Percentiles rank a stretch among this genome's conserved stretches.
Evolutionary conservation across 92 coral and sea anemone genomes (phyloP).

Genomic region (Virgularia gustaviana): DNA sequence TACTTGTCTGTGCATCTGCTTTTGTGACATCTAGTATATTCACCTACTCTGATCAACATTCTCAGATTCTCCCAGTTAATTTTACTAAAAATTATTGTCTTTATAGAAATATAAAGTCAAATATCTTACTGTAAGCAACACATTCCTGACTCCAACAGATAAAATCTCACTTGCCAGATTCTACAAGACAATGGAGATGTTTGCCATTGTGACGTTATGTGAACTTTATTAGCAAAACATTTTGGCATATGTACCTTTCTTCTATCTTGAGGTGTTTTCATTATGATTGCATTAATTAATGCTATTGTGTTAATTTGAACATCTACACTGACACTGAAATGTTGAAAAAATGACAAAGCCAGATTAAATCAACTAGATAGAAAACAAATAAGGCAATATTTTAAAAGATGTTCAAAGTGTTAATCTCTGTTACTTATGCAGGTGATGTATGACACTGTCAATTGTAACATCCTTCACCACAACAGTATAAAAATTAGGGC

Average conservation of each 20-base stretch:
- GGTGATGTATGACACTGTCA: slow-evolving; percentile 81
- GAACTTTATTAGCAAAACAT: neutral
- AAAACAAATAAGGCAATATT: no score
- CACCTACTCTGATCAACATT: no score
- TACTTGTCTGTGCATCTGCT: no score
- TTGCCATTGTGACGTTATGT: neutral
- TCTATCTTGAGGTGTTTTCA: slow-evolving; percentile 56
- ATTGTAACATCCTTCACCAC: slow-evolving; percentile 69
- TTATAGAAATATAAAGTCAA: neutral
- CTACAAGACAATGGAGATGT: slow-evolving; percentile 36
- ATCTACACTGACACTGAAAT: slow-evolving; percentile 70
- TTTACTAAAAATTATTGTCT: no score
- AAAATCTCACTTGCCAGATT: slow-evolving; percentile 76
- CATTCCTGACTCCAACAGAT: slow-evolving; percentile 73
- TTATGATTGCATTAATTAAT: slow-evolving; percentile 75
- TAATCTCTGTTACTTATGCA: slow-evolving; percentile 67
- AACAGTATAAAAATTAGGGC: slow-evolving; percentile 68
- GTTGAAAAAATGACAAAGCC: neutral
- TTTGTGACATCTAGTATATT: no score
- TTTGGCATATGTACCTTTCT: slow-evolving; percentile 54
- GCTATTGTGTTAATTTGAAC: slow-evolving; percentile 83
- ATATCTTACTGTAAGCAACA: slow-evolving; percentile 72
- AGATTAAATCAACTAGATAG: neutral
- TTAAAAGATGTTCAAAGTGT: no score
- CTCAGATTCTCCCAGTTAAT: no score